Percentiles rank a stretch among this genome's conserved stretches.
Evolutionary conservation across 2,888 invertebrate genomes (phyloP).

Genomic region (Synanthedon myopaeformis): DNA sequence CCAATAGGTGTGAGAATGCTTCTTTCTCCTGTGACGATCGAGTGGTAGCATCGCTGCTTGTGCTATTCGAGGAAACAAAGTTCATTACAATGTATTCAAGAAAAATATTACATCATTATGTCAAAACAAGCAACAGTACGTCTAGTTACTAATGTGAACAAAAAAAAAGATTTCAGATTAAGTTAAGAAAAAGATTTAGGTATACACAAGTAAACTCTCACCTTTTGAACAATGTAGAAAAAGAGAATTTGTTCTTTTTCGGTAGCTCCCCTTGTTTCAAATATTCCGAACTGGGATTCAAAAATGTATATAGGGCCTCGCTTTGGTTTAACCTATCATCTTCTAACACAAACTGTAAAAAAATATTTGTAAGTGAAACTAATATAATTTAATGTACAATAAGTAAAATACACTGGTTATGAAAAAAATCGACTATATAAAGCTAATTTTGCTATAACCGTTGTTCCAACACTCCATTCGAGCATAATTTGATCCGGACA

Average conservation of each 20-base stretch:
- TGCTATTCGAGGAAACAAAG: conserved; percentile 33
- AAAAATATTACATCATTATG: neutral
- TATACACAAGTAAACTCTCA: conserved; percentile 30
- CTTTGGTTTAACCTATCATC: conserved; percentile 89
- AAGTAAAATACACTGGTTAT: no score
- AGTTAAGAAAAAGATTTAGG: neutral
- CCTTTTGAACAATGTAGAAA: conserved; percentile 89
- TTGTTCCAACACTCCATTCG: no score
- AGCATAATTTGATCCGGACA: no score
- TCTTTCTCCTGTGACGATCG: conserved; percentile 62
- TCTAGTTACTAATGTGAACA: no score
- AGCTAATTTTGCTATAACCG: no score
- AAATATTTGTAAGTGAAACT: neutral
- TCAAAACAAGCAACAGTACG: no score
- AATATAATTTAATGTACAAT: no score
- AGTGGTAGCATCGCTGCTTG: conserved; percentile 62
- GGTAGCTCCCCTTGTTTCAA: conserved; percentile 84
- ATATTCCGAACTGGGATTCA: conserved; percentile 93
- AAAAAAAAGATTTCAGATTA: neutral
- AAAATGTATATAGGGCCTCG: conserved; percentile 89
- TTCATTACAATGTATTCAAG: neutral
- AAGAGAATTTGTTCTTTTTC: conserved; percentile 88
- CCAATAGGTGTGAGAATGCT: conserved; percentile 74
- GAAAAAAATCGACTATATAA: no score
- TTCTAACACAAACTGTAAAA: conserved; percentile 82